These are phyloP conservation scores for Echeneis naucrates DNA, from an alignment of 2,797 vertebrate species.

Conservation along the genomic window DNA sequence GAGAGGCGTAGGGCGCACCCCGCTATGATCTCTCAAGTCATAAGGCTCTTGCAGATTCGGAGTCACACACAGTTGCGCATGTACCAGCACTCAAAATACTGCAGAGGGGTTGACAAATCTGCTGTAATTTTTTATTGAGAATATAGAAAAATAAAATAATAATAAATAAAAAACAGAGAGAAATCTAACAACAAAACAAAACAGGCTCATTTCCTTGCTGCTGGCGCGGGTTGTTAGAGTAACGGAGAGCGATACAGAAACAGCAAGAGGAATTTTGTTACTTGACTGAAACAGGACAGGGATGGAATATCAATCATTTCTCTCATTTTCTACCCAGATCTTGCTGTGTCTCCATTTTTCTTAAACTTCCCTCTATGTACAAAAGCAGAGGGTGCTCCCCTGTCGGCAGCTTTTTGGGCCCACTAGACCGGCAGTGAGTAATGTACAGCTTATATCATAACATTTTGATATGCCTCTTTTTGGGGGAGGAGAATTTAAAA, in stretches of 20 bases:
- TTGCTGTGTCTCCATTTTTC: not conserved
- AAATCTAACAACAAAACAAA: conserved; percentile 44
- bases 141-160: conserved; percentile 16
- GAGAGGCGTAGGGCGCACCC: conserved; percentile 26
- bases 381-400: conserved; percentile 38
- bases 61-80: conserved; percentile 5
- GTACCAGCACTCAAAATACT: not conserved
- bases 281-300: conserved; percentile 69
- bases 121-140: conserved; percentile 50
- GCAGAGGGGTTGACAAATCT: conserved; percentile 47
- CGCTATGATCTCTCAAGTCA: conserved; percentile 31
- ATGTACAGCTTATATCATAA: conserved; percentile 19
- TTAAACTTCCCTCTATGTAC: conserved; percentile 10
- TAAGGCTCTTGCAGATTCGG: conserved; percentile 32
- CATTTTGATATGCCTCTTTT: conserved; percentile 12
- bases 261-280: conserved; percentile 59
- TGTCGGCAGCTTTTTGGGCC: conserved; percentile 13
- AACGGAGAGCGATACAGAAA: conserved; percentile 33
- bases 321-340: conserved; percentile 31
- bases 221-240: conserved; percentile 53
- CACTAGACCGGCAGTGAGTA: conserved; percentile 10
- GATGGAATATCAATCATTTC: conserved; percentile 79
- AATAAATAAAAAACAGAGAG: not conserved
- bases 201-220: conserved; percentile 58
- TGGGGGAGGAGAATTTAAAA: conserved; percentile 14